Evolutionary conservation across 2,888 invertebrate species (phyloP), one percentile per base, ranked within the genome.

Genomic region (Conops quadrifasciatus): DNA sequence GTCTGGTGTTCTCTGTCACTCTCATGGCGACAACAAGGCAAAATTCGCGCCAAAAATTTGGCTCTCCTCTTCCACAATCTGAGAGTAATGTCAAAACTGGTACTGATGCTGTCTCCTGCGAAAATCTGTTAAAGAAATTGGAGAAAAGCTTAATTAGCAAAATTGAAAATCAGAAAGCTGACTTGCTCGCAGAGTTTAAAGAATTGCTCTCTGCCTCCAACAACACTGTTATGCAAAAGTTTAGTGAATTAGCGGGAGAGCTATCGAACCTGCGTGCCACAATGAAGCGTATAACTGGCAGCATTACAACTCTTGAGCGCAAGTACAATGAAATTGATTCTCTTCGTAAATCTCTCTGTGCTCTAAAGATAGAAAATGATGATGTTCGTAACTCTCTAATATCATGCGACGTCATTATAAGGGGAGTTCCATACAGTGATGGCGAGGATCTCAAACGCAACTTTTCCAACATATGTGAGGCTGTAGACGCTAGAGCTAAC

Each of bases 321-420:
- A 56, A 56, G n/a, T 56, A 19, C 24, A 56, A 21, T 24, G 56
- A 56, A 19, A 24, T 56, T 56, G 19, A 56, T 21, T 56, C 56
- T 24, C 56, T 21, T 56, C 24, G 56, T 56, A 19, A 56, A 21
- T 24, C 56, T 2, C 11, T 56, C 21, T 3, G 24, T 56, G 24
- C 24, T 21, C 21, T 56, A 24, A 56, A 24, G 13, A n/a, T 56
- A 9, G 56, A 56, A 56, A 56, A 19, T 24, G 19, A 56, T 56
- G 56, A 56, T 19, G 19, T 19, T 5, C 19, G 24, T 19, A 56
- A 56, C 13, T n/a, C 56, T 4, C 9, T 36, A 36, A 36, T 36
- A 36, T 36, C 36, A 7, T 36, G 36, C n/a, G 56, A 56, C 21
- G n/a, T 56, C 4, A 21, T 56, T 24, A 56, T 56, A 56, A 56